A percentile compares a stretch with the other conserved stretches of the same genome.
phyloP scores from a whole-genome alignment of 1,140 invertebrate species.

The Brachionus koreanus region DNA sequence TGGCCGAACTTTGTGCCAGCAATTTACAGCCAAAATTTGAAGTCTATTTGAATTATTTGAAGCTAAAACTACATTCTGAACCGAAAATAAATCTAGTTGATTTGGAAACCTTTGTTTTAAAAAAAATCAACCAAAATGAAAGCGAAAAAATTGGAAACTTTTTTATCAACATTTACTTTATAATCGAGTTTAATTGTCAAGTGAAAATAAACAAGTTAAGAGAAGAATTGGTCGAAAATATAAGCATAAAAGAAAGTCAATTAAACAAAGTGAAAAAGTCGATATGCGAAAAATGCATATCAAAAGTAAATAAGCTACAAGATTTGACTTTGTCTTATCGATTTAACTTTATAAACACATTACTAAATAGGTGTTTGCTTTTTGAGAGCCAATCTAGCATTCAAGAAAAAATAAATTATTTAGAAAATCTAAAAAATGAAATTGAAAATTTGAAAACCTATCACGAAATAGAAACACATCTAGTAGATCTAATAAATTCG shows the following conservation, averaged over 20 bases:
- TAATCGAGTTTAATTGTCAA: not conserved
- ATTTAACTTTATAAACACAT: not conserved
- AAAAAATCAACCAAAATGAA: not conserved
- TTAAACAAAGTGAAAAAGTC: not conserved
- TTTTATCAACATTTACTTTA: not conserved
- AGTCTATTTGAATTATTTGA: not conserved
- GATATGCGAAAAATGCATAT: not conserved
- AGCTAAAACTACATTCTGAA: not conserved
- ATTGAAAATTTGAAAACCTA: not conserved
- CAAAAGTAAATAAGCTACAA: not conserved
- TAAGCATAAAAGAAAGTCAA: not conserved
- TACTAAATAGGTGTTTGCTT: not conserved
- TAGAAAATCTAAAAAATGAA: not conserved
- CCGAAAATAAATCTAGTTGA: not conserved
- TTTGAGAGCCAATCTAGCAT: not conserved
- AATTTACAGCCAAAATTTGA: not conserved
- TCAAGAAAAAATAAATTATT: not conserved
- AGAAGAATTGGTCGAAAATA: not conserved
- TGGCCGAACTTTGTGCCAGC: not conserved
- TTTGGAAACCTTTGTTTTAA: not conserved
- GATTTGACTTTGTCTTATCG: not conserved
- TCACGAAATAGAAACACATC: not conserved
- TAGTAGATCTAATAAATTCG: not conserved
- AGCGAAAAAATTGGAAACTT: not conserved
- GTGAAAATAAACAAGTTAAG: not conserved